These are phyloP conservation scores for Frankliniella fusca DNA, from an alignment of 2,888 invertebrate genomes.

Conservation along the genomic window DNA sequence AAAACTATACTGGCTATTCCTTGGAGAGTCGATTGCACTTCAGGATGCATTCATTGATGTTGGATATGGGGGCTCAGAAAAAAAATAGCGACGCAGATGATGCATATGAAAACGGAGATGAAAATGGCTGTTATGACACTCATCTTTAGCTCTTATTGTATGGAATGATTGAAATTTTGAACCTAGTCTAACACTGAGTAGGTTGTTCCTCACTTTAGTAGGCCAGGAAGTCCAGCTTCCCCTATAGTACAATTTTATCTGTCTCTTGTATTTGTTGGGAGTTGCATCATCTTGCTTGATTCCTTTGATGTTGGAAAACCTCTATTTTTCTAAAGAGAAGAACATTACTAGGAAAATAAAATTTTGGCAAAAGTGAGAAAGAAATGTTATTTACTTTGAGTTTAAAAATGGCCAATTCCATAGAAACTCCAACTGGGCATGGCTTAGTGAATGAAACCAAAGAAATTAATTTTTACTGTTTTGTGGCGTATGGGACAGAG, in stretches of 20 bases:
- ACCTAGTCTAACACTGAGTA: conserved; percentile 3
- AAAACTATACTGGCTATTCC: conserved; percentile 81
- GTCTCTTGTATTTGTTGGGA: not conserved
- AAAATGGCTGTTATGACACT: conserved; percentile 16
- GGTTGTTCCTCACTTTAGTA: not conserved
- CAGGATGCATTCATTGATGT: conserved; percentile 70
- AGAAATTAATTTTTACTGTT: no score
- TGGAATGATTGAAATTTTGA: not conserved
- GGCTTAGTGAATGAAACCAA: no score
- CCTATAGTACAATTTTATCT: not conserved
- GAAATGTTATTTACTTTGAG: no score
- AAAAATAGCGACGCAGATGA: not conserved
- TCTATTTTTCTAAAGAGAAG: not conserved
- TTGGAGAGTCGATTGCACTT: conserved; percentile 87
- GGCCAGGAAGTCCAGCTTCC: not conserved
- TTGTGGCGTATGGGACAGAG: no score
- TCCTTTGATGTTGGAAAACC: not conserved
- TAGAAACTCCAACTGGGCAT: no score
- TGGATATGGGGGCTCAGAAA: conserved; percentile 36
- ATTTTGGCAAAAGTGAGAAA: not conserved
- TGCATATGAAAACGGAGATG: not conserved
- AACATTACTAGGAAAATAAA: not conserved
- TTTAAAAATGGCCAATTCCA: no score
- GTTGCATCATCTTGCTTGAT: not conserved
- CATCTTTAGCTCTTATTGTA: not conserved